Percentiles rank a stretch among this genome's conserved stretches.
phyloP scores from a whole-genome alignment of 2,797 vertebrate species.

The Rhinatrema bivittatum region DNA sequence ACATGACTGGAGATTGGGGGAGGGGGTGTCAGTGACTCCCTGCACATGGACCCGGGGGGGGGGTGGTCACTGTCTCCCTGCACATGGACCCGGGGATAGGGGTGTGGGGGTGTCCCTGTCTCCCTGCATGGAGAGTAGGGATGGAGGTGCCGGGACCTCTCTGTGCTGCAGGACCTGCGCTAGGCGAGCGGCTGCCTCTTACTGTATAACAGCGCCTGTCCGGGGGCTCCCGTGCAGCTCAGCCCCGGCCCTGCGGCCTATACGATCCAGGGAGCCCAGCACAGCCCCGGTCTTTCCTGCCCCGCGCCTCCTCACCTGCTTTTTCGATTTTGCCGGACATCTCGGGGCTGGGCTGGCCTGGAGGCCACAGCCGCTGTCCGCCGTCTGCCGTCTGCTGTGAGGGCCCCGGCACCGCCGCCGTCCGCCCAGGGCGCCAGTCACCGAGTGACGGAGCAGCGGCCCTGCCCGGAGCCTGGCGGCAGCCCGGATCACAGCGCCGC shows the following conservation, averaged over 20 bases:
- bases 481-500: no score
- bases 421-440: not conserved
- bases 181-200: no score
- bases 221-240: no score
- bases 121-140: not conserved
- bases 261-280: not conserved
- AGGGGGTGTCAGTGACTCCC: no score
- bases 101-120: not conserved
- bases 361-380: slow-evolving; percentile 15
- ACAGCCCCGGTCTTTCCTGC: not conserved
- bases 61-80: no score
- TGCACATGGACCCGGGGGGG: no score
- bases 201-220: no score
- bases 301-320: slow-evolving; percentile 46
- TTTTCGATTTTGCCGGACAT: slow-evolving; percentile 64
- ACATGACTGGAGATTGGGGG: no score
- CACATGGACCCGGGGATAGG: not conserved
- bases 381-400: slow-evolving; percentile 15
- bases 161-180: no score
- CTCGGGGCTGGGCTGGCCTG: slow-evolving; percentile 39
- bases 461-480: not conserved
- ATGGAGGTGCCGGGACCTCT: no score
- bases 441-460: not conserved
- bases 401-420: no score
- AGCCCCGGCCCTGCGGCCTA: not conserved